Base-by-base conservation (phyloP, 2,888 invertebrate genomes). In the Heterodera filipjevi region DNA sequence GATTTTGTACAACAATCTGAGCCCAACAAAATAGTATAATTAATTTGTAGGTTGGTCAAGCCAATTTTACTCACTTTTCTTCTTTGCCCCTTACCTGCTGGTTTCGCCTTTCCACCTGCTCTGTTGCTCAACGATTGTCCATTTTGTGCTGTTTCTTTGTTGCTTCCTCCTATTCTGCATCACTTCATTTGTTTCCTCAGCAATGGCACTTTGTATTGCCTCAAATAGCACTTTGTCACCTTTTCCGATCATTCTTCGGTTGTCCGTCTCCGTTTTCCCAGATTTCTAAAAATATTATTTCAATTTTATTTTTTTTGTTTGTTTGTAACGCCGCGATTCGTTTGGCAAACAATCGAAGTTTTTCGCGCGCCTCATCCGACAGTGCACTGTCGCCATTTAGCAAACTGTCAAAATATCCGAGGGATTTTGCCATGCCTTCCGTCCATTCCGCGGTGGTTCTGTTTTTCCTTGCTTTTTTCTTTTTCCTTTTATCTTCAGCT, bases 141-240 rank as follows among this genome's bases (percentile, higher is more conserved):
- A 82, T n/a, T 5, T 12, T 16, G 74, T 16, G 39, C 59, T n/a
- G 46, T 71, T 53, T 66, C 27, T 59, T 80, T 76, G 49, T 77
- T 73, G 39, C 78, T 39, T 80, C 78, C 30, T 78, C 73, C 30
- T 53, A 30, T 66, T 64, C 5, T 32, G 30, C 30, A 3, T 22
- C 44, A 73, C 68, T 16, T 80, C 10, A 35, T 2, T 53, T 92
- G 92, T 89, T 93, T 93, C 1, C 93, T 91, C 77, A 95, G 91
- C 88, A 92, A 92, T 64, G 94, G 93, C 44, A 95, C 92, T 89
- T 92, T 90, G 89, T 92, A 92, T 46, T 94, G 93, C 93, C 12
- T 81, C 80, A n/a, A 80, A 80, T 44, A 84, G 72, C n/a, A 64
- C 49, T 22, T 74, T 66, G 33, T 74, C 49, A 71, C 75, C 81